Conservation (phyloP, 2,797 vertebrate genomes). For the Rhinogobio ventralis region DNA sequence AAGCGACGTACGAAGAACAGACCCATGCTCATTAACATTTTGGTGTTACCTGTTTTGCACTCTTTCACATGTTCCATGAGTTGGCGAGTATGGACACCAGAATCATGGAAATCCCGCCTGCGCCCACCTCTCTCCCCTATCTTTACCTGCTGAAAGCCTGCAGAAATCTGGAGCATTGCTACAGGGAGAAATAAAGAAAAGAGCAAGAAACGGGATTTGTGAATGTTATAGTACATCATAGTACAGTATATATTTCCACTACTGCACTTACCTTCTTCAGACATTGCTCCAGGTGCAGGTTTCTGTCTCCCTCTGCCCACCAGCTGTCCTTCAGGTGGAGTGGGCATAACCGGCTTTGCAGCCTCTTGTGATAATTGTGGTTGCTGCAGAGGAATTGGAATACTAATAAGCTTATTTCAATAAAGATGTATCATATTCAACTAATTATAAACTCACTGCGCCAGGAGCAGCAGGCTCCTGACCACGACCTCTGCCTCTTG, state of each 20-base stretch:
- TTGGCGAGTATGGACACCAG: conserved; percentile 87
- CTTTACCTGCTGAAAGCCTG: conserved; percentile 88
- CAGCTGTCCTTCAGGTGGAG: conserved; percentile 64
- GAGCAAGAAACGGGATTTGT: not conserved
- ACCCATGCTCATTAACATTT: not conserved
- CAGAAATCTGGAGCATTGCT: conserved; percentile 82
- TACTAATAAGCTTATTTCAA: not conserved
- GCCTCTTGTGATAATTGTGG: conserved; percentile 48
- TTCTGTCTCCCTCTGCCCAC: conserved; percentile 79
- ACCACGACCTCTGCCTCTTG: conserved; percentile 83
- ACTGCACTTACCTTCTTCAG: conserved; percentile 75
- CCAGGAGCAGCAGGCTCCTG: conserved; percentile 75
- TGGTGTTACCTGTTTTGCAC: conserved; percentile 84
- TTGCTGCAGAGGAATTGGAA: conserved; percentile 40
- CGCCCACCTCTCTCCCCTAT: conserved; percentile 88
- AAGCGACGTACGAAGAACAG: too few species aligned
- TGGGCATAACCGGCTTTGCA: conserved; percentile 12
- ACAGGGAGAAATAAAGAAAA: not conserved
- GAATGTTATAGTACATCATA: not conserved
- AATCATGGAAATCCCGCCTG: conserved; percentile 86
- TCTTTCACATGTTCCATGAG: conserved; percentile 88
- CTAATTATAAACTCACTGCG: conserved; percentile 48
- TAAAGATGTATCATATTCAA: not conserved
- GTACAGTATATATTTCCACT: not conserved
- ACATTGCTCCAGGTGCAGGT: conserved; percentile 49